Percentiles rank a stretch among this genome's conserved stretches.
These are phyloP conservation scores for Andrena haemorrhoa DNA, from an alignment of 2,888 invertebrate genomes.

Conservation along the genomic window DNA sequence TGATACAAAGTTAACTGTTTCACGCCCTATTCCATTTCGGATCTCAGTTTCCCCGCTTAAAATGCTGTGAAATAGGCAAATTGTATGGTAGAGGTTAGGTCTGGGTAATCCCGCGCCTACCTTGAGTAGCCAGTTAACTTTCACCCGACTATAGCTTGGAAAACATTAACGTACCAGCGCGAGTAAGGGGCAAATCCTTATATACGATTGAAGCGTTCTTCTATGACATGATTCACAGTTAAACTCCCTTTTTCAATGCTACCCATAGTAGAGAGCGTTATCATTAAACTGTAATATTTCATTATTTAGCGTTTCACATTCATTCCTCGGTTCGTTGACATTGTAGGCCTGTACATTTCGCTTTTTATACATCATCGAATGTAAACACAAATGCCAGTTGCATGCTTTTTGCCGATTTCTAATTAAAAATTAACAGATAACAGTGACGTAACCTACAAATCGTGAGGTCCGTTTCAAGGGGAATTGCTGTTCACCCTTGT, in stretches of 20 bases:
- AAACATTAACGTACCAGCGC: slow-evolving; percentile 16
- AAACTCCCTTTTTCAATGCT: background rate
- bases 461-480: background rate
- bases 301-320: background rate
- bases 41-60: no score
- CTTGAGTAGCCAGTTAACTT: background rate
- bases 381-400: slow-evolving; percentile 16
- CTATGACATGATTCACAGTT: background rate
- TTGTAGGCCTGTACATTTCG: background rate
- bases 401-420: background rate
- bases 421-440: slow-evolving; percentile 17
- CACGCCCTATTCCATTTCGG: no score
- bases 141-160: slow-evolving; percentile 3
- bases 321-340: background rate
- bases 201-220: background rate
- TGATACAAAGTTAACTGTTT: no score
- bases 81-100: no score
- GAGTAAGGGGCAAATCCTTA: background rate
- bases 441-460: background rate
- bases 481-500: background rate
- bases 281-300: no score
- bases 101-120: no score
- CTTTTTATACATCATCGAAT: slow-evolving; percentile 2
- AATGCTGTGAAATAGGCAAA: no score
- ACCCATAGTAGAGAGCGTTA: background rate